These are phyloP conservation scores for Tylochromis polylepis DNA, from an alignment of 2,113 vertebrate species.

Conservation along the genomic window DNA sequence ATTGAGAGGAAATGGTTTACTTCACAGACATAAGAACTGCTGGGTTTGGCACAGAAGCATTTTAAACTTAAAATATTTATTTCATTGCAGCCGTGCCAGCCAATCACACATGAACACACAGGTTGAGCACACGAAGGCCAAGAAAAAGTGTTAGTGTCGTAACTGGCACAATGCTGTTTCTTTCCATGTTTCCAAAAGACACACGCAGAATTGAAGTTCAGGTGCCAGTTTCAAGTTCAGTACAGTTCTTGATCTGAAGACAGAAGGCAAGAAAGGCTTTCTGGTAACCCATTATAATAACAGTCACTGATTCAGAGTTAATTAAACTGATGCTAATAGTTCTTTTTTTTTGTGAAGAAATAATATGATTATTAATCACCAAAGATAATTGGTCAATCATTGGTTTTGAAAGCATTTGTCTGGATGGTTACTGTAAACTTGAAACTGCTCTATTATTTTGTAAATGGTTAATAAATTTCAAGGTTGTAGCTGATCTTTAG, in stretches of 20 bases:
- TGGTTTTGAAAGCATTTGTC: background rate
- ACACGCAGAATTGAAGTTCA: background rate
- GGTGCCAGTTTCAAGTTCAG: too few species aligned
- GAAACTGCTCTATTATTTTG: background rate
- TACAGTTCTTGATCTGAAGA: background rate
- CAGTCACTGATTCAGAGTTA: background rate
- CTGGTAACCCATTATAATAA: rapidly evolving
- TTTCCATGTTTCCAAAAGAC: background rate
- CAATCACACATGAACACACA: background rate
- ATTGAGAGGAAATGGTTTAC: slow-evolving; percentile 1
- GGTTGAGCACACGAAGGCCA: background rate
- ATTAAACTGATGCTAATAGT: background rate
- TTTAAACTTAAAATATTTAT: background rate
- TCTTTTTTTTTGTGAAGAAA: background rate
- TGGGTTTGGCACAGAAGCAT: background rate
- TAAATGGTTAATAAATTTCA: background rate
- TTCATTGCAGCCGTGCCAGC: background rate
- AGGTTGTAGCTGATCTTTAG: background rate
- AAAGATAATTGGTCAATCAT: background rate
- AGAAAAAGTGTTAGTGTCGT: rapidly evolving
- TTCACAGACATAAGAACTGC: background rate
- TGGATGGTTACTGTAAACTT: background rate
- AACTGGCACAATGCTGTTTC: background rate
- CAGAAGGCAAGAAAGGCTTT: background rate
- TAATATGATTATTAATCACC: background rate